A percentile compares a stretch with the other conserved stretches of the same genome.
These are phyloP conservation scores for Allacma fusca DNA, from an alignment of 2,888 invertebrate species.

Conservation along the genomic window DNA sequence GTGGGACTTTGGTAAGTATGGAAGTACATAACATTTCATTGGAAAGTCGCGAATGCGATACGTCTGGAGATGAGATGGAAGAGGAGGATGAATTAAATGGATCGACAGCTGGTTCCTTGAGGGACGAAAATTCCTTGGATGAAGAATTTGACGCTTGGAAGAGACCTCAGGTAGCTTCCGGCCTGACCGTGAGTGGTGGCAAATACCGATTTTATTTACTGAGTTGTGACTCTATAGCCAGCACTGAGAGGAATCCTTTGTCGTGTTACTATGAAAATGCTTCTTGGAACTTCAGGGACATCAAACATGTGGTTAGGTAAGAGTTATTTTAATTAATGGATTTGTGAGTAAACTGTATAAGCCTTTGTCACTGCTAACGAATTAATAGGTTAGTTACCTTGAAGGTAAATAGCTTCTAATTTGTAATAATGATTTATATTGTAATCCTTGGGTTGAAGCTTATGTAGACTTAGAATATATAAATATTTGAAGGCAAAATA, in stretches of 20 bases:
- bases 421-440: no score
- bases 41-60: constrained; percentile 50
- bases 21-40: constrained; percentile 49
- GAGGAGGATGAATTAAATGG: constrained; percentile 7
- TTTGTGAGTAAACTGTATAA: neutral
- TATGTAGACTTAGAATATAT: no score
- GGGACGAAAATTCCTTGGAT: neutral
- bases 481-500: no score
- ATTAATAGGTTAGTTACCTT: no score
- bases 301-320: constrained; percentile 26
- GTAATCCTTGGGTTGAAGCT: no score
- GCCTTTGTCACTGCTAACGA: no score
- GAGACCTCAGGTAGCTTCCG: neutral
- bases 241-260: constrained; percentile 20
- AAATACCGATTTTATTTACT: constrained; percentile 24
- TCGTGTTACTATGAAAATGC: neutral
- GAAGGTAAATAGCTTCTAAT: no score
- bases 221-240: constrained; percentile 17
- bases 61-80: constrained; percentile 49
- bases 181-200: neutral
- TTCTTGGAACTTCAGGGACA: neutral
- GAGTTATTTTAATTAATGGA: no score
- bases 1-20: constrained; percentile 31
- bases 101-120: neutral
- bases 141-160: constrained; percentile 15